A percentile compares a stretch with the other conserved stretches of the same genome.
phyloP scores from a whole-genome alignment of 2,113 vertebrate genomes.

The Cavia aperea region DNA sequence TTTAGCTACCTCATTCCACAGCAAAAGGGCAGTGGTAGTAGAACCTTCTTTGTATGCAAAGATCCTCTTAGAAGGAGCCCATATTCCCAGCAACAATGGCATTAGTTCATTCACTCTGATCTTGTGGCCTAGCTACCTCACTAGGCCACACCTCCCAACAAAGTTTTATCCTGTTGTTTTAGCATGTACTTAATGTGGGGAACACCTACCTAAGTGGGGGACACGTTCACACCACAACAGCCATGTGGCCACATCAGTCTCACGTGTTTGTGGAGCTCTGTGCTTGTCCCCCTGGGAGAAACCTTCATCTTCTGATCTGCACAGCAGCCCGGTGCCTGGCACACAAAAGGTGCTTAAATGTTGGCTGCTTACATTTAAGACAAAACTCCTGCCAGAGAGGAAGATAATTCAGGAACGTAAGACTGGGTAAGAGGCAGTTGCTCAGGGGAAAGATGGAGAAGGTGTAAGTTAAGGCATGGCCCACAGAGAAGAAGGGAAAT shows the following conservation, averaged over 20 bases:
- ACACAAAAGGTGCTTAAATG: no score
- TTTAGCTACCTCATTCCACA: neutral
- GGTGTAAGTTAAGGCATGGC: neutral
- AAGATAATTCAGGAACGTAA: neutral
- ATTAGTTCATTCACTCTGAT: neutral
- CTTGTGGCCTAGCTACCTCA: neutral
- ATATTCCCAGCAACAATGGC: neutral
- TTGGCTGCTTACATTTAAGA: neutral
- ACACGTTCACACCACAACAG: neutral
- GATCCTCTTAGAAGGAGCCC: neutral
- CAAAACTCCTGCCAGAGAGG: neutral
- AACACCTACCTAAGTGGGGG: neutral
- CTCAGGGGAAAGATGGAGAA: neutral
- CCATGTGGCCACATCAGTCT: neutral
- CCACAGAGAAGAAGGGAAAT: neutral
- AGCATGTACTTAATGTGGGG: neutral
- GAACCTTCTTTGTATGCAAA: neutral
- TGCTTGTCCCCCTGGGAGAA: neutral
- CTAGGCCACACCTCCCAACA: neutral
- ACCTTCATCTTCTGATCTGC: neutral
- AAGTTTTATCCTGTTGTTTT: neutral
- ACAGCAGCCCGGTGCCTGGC: neutral
- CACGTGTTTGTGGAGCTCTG: neutral
- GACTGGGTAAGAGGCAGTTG: neutral
- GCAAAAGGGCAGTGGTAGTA: neutral